A percentile compares a stretch with the other conserved stretches of the same genome.
Conservation (phyloP, 2,888 invertebrate genomes). For the Desoria tigrina region DNA sequence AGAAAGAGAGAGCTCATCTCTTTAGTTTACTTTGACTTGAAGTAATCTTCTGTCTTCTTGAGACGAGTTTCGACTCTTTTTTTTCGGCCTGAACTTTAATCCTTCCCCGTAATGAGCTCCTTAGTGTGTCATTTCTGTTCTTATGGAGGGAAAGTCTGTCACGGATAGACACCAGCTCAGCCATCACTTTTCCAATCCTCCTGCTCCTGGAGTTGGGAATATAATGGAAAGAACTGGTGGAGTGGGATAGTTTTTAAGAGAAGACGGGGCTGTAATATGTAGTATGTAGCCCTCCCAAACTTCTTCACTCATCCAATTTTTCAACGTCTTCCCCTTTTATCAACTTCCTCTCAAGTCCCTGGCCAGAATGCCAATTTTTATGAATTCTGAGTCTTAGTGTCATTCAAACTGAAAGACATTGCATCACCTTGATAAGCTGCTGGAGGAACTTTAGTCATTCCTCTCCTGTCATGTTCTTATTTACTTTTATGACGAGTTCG, state of each 20-base stretch:
- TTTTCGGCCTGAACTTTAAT: constrained; percentile 45
- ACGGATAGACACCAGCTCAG: constrained; percentile 2
- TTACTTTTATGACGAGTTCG: constrained; percentile 29
- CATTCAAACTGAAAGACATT: constrained; percentile 40
- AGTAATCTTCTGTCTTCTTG: constrained; percentile 18
- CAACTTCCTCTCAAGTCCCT: constrained; percentile 31
- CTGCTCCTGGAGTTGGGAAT: no score
- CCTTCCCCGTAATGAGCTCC: constrained; percentile 47
- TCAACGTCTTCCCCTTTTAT: constrained; percentile 50
- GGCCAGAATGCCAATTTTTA: constrained; percentile 46
- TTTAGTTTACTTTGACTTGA: constrained; percentile 18
- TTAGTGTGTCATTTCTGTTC: constrained; percentile 41
- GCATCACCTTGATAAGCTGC: constrained; percentile 36
- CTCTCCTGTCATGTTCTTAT: constrained; percentile 37
- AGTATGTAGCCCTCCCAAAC: constrained; percentile 10
- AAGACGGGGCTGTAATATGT: constrained; percentile 26
- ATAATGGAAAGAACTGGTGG: no score
- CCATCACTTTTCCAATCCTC: constrained; percentile 17
- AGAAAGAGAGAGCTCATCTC: constrained; percentile 16
- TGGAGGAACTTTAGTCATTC: constrained; percentile 39
- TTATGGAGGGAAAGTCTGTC: constrained; percentile 32
- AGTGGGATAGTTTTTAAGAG: no score
- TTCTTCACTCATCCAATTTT: constrained; percentile 49
- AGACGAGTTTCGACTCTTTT: not conserved
- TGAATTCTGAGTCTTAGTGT: constrained; percentile 50